Evolutionary conservation across 2,113 vertebrate genomes (phyloP).

Genomic region (Cavia aperea): DNA sequence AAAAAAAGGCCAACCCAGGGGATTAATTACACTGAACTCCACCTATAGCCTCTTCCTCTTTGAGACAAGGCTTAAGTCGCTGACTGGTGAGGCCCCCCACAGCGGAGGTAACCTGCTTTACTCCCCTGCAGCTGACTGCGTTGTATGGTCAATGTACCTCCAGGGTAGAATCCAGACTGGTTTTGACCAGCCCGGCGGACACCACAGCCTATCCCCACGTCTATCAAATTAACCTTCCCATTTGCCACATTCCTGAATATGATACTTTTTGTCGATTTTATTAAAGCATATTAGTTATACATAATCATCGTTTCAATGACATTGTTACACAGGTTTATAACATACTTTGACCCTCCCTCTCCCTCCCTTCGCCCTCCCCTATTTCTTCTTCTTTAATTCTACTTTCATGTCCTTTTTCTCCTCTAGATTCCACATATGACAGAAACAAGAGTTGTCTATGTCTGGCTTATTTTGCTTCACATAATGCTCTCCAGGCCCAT

Average conservation of each 20-base stretch:
- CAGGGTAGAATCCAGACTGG: background rate
- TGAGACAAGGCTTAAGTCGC: background rate
- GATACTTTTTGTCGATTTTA: background rate
- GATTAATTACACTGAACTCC: background rate
- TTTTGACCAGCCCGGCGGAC: background rate
- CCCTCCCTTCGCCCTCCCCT: background rate
- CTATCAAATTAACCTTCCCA: background rate
- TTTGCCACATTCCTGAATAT: background rate
- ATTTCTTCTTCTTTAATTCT: background rate
- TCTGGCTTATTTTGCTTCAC: background rate
- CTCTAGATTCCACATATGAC: background rate
- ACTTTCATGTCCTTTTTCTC: background rate
- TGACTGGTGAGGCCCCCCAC: background rate
- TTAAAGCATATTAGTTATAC: background rate
- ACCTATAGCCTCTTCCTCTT: background rate
- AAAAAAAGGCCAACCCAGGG: background rate
- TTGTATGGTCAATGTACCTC: background rate
- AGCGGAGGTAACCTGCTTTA: background rate
- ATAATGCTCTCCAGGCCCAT: background rate
- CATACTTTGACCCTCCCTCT: background rate
- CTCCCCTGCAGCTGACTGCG: no score
- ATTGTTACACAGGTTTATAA: background rate
- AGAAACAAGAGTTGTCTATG: background rate
- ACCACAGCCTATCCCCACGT: rapidly evolving
- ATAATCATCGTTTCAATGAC: background rate